A percentile compares a stretch with the other conserved stretches of the same genome.
These are phyloP conservation scores for Rambutsinella grinnellia DNA, from an alignment of 2,888 invertebrate genomes.

Conservation along the genomic window DNA sequence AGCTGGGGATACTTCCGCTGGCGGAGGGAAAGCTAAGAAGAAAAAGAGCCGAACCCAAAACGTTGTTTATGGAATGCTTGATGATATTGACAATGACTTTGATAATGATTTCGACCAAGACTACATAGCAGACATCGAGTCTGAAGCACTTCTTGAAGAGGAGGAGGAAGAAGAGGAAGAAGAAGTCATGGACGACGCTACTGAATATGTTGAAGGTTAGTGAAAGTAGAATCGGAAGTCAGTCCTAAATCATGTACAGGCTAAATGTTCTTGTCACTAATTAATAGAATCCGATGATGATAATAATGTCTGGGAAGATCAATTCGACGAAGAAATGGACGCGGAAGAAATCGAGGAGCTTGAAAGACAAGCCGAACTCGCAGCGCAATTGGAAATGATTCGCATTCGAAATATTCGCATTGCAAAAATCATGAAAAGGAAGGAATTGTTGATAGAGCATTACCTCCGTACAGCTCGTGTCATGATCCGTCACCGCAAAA, in stretches of 20 bases:
- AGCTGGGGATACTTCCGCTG: too few species aligned
- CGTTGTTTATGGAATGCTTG: constrained; percentile 16
- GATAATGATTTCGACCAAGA: not conserved
- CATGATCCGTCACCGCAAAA: constrained; percentile 34
- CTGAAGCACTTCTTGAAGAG: constrained; percentile 4
- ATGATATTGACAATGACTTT: not conserved
- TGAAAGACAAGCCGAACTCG: not conserved
- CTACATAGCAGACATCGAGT: constrained; percentile 2
- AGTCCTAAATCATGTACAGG: too few species aligned
- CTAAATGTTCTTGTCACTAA: not conserved
- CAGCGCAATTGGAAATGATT: constrained; percentile 10
- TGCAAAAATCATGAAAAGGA: constrained; percentile 25
- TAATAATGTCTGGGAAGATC: constrained; percentile 34
- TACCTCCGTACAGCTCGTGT: constrained; percentile 19
- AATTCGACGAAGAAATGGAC: constrained; percentile 11
- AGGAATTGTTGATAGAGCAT: constrained; percentile 19
- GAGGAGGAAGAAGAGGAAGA: not conserved
- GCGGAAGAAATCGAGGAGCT: constrained; percentile 18
- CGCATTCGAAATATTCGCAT: constrained; percentile 7
- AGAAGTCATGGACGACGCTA: not conserved
- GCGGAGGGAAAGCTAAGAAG: not conserved
- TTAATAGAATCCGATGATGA: constrained; percentile 7
- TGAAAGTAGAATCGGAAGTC: not conserved
- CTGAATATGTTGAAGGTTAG: not conserved
- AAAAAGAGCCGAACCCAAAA: constrained; percentile 21